Conservation (phyloP, 2,888 invertebrate genomes). For the Thymelicus lineola region DNA sequence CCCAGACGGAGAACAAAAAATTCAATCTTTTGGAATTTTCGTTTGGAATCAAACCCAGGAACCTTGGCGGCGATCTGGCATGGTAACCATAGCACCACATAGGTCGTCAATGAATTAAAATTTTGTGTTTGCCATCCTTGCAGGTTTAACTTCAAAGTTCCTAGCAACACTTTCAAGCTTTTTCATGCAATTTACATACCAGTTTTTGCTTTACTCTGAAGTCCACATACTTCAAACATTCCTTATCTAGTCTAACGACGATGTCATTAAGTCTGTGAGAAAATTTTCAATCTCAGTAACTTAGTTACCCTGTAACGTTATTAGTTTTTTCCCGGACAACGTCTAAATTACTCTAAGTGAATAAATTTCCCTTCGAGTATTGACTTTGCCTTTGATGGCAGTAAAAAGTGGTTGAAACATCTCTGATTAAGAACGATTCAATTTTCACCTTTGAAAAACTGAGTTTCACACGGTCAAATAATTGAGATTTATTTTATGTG, state of each 20-base stretch:
- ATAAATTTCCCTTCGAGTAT: slow-evolving; percentile 12
- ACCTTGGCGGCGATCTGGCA: too few relatives aligned
- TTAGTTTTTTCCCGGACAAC: slow-evolving; percentile 30
- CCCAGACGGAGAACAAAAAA: too few relatives aligned
- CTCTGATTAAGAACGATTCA: slow-evolving; percentile 7
- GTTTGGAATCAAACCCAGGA: too few relatives aligned
- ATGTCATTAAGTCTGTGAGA: slow-evolving; percentile 33
- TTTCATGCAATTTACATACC: slow-evolving; percentile 2
- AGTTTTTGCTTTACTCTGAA: slow-evolving; percentile 2
- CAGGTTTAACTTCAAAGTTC: background rate
- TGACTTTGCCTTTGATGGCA: slow-evolving; percentile 12
- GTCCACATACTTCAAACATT: background rate
- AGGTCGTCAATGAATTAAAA: too few relatives aligned
- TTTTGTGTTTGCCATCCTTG: too few relatives aligned
- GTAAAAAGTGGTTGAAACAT: slow-evolving; percentile 26
- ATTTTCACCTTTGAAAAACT: slow-evolving; percentile 1
- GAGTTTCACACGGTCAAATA: background rate
- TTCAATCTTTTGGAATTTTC: too few relatives aligned
- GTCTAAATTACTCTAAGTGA: slow-evolving; percentile 31
- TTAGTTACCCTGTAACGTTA: slow-evolving; percentile 32
- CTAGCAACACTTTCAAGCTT: background rate
- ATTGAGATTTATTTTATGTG: background rate
- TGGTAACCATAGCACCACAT: too few relatives aligned
- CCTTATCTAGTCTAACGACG: slow-evolving; percentile 23
- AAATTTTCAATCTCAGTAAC: slow-evolving; percentile 38